Base-by-base conservation (phyloP, 1,140 invertebrate species). In the Achroia grisella region DNA sequence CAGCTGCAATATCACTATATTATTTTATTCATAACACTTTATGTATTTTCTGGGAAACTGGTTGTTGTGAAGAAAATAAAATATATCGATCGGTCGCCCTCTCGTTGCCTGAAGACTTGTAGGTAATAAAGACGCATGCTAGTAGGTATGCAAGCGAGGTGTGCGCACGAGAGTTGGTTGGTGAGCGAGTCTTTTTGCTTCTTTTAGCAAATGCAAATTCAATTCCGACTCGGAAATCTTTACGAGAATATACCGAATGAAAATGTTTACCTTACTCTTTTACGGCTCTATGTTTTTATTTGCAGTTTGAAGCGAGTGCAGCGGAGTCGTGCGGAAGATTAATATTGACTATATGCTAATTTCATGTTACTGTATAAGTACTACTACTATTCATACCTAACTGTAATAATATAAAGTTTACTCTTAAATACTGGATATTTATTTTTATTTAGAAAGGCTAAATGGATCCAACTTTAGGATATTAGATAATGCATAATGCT, bases 211-310 rank as follows among this genome's bases (percentile, higher is more conserved):
- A 62, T 67, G 56, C 50, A 69, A 69, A 72, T 67, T 68, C 53
- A 62, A 65, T 67, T 64, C 41, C 53, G 34, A 55, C 54, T 60
- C 39, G 28, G 56, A 56, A 62, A 56, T 56, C 41, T 57, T 60
- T 56, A 48, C 49, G 44, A 55, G 52, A 50, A 55, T 62, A 51
- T 50, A 51, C 43, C 39, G 46, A 54, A 56, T 66, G 52, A 48
- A 57, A 66, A 62, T 65, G 55, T 60, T 71, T 63, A 55, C 49
- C 55, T 56, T 65, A 54, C 48, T 52, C 49, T 52, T 54, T 61
- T 57, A 44, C 23, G 15, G 17, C 44, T 48, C 42, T 44, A 48
- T 52, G 41, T 50, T 59, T 56, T 59, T 60, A 45, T 62, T 62
- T 66, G 42, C 36, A 8, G 28, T 29, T 48, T 32, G 42, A 32